Evolutionary conservation across 2,113 vertebrate species (phyloP).

Genomic region (Labeo catla): DNA sequence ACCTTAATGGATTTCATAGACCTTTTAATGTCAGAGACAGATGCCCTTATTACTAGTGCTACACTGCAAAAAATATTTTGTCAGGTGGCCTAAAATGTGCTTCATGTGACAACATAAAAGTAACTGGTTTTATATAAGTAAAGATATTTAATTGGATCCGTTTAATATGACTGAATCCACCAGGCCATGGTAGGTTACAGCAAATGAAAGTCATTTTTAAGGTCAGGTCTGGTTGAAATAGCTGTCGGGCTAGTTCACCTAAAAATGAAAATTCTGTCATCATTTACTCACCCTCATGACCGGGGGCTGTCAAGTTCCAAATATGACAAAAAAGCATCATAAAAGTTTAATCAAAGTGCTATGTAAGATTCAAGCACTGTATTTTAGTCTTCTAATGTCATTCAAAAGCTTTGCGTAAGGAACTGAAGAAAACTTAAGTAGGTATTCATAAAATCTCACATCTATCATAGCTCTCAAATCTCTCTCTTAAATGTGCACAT

Average conservation of each 20-base stretch:
- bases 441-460: background rate
- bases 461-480: background rate
- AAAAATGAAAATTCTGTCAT: background rate
- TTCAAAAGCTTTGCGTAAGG: background rate
- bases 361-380: background rate
- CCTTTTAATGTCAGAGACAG: constrained; percentile 12
- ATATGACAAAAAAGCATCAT: constrained; percentile 9
- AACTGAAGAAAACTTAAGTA: background rate
- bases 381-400: background rate
- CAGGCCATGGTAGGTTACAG: background rate
- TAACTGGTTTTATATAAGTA: constrained; percentile 2
- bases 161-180: constrained; percentile 1
- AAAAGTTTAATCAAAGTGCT: constrained; percentile 1
- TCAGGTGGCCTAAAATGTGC: background rate
- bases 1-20: constrained; percentile 17
- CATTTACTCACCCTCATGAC: constrained; percentile 21
- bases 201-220: constrained; percentile 7
- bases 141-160: background rate
- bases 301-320: background rate
- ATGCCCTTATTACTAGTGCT: background rate
- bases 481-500: constrained; percentile 2
- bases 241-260: background rate
- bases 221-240: background rate
- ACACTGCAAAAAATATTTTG: background rate
- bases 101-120: constrained; percentile 2